Evolutionary conservation across 1,140 invertebrate genomes (phyloP).

Genomic region (Thrips palmi): DNA sequence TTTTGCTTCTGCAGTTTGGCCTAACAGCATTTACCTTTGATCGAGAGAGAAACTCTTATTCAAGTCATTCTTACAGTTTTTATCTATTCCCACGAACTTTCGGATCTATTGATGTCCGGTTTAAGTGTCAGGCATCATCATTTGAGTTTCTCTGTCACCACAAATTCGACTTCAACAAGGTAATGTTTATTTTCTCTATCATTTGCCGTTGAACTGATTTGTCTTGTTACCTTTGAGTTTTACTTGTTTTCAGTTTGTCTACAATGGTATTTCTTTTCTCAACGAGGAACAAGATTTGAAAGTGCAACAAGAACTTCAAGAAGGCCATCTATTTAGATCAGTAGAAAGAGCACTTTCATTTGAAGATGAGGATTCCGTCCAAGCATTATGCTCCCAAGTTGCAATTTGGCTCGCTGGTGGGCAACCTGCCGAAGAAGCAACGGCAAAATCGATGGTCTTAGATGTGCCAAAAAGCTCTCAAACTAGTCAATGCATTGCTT

Average conservation of each 20-base stretch:
- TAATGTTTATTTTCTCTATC: constrained; percentile 21
- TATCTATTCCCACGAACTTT: constrained; percentile 42
- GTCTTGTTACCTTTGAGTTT: constrained; percentile 13
- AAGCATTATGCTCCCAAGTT: constrained; percentile 18
- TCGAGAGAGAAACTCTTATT: constrained; percentile 32
- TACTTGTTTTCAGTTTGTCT: constrained; percentile 36
- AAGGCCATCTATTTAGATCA: constrained; percentile 15
- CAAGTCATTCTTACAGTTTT: constrained; percentile 40
- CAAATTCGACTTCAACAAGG: constrained; percentile 60
- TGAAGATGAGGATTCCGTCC: constrained; percentile 27
- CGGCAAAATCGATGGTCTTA: constrained; percentile 14
- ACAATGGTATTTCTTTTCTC: constrained; percentile 44
- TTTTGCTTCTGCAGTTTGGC: constrained; percentile 41
- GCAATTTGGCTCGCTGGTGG: constrained; percentile 26
- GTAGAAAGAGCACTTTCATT: constrained; percentile 17
- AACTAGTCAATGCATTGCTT: constrained; percentile 1
- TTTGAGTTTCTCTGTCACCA: constrained; percentile 40
- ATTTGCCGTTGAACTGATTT: constrained; percentile 13
- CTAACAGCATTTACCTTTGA: constrained; percentile 38
- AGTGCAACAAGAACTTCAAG: constrained; percentile 21
- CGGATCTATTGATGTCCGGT: constrained; percentile 33
- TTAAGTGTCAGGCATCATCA: constrained; percentile 38
- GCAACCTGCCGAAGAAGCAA: constrained; percentile 15
- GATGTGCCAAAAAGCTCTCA: constrained; percentile 2
- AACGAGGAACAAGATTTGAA: constrained; percentile 29